These are phyloP conservation scores for Troglohyphantes excavatus DNA, from an alignment of 2,888 invertebrate species.

Conservation along the genomic window DNA sequence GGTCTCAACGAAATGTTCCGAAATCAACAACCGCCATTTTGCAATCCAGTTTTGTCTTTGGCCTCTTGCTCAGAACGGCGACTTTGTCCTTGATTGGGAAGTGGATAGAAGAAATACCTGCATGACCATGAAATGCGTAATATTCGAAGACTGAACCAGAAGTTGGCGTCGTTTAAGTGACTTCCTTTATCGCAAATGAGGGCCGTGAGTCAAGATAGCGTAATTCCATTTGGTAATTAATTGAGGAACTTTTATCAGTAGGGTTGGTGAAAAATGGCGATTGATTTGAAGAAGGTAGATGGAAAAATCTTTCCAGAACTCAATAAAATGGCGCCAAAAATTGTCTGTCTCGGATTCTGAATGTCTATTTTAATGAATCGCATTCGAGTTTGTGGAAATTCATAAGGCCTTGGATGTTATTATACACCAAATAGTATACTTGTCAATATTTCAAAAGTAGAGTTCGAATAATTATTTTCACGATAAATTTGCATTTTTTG, in stretches of 20 bases:
- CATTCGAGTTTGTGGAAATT: too few relatives aligned
- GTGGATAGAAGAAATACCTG: constrained; percentile 24
- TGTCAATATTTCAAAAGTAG: too few relatives aligned
- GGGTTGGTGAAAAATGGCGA: background rate
- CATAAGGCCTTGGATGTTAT: too few relatives aligned
- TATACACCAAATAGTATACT: too few relatives aligned
- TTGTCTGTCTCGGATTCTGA: too few relatives aligned
- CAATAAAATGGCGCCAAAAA: too few relatives aligned
- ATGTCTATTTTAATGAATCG: too few relatives aligned
- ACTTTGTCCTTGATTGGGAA: constrained; percentile 29
- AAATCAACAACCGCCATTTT: constrained; percentile 14
- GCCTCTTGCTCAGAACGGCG: background rate
- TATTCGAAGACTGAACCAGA: background rate
- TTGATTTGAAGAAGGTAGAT: too few relatives aligned
- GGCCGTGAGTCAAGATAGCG: constrained; percentile 22
- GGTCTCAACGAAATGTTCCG: background rate
- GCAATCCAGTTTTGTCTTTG: constrained; percentile 35
- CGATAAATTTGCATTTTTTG: too few relatives aligned
- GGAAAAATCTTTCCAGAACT: too few relatives aligned
- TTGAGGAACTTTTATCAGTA: constrained; percentile 4
- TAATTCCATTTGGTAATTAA: background rate
- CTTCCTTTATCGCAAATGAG: constrained; percentile 11
- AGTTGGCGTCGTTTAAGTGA: constrained; percentile 4
- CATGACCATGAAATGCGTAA: constrained; percentile 46
- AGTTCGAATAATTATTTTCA: too few relatives aligned